Percentiles rank a stretch among this genome's conserved stretches.
Evolutionary conservation across 2,797 vertebrate species (phyloP).

Genomic region (Paratrypauchen microcephalus): DNA sequence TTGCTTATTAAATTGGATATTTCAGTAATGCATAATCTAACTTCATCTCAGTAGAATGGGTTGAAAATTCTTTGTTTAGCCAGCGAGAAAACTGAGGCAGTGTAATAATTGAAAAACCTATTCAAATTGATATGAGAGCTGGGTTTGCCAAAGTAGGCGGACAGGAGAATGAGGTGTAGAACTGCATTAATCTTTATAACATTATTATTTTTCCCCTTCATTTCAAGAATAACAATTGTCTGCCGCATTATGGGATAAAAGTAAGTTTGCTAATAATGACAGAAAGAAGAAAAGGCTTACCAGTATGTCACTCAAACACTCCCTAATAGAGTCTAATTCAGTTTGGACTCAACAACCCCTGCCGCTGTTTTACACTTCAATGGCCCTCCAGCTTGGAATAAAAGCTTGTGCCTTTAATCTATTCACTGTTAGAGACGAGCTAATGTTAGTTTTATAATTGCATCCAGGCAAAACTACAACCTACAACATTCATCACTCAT

Average conservation of each 20-base stretch:
- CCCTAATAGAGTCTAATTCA: conserved; percentile 76
- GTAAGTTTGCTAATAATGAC: conserved; percentile 81
- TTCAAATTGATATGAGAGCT: conserved; percentile 78
- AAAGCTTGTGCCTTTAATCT: conserved; percentile 73
- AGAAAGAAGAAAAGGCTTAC: conserved; percentile 65
- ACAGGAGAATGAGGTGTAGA: conserved; percentile 72
- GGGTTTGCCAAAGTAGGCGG: conserved; percentile 70
- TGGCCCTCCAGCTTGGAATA: conserved; percentile 65
- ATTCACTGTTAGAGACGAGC: conserved; percentile 58
- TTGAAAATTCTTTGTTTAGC: conserved; percentile 81
- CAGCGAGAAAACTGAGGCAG: conserved; percentile 64
- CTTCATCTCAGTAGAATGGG: conserved; percentile 74
- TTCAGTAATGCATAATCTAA: conserved; percentile 79
- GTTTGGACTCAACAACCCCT: conserved; percentile 67
- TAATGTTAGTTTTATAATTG: conserved; percentile 72
- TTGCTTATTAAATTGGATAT: conserved; percentile 84
- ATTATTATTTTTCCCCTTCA: conserved; percentile 78
- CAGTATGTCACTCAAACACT: conserved; percentile 75
- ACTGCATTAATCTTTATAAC: conserved; percentile 81
- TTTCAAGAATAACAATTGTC: conserved; percentile 79
- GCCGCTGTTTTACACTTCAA: conserved; percentile 70
- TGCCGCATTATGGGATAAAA: conserved; percentile 76
- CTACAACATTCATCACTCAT: conserved; percentile 50
- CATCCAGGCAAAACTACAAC: conserved; percentile 65
- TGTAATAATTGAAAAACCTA: conserved; percentile 84